These are phyloP conservation scores for Ariolimax columbianus DNA, from an alignment of 2,888 invertebrate species.

Conservation along the genomic window DNA sequence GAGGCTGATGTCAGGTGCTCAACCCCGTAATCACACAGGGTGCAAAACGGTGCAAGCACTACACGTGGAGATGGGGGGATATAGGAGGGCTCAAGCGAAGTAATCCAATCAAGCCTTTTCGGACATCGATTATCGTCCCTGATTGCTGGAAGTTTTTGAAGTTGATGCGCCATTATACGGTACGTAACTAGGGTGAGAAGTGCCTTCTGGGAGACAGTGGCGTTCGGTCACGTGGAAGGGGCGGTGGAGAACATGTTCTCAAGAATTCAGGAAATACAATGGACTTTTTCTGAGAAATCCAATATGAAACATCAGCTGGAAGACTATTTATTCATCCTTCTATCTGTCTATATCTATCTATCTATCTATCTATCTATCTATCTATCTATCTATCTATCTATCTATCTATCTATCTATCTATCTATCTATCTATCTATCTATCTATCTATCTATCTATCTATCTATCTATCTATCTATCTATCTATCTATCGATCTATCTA, in stretches of 20 bases:
- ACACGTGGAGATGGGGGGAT: not conserved
- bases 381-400: not conserved
- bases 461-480: no score
- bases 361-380: not conserved
- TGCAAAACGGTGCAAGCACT: constrained; percentile 38
- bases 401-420: not conserved
- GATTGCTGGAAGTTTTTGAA: constrained; percentile 39
- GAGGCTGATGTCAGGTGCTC: constrained; percentile 43
- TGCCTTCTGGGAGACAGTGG: constrained; percentile 3
- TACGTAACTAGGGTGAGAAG: constrained; percentile 32
- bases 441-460: not conserved
- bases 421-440: not conserved
- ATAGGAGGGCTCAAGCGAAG: constrained; percentile 20
- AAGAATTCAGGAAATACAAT: not conserved
- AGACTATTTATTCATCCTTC: not conserved
- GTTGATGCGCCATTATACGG: constrained; percentile 38
- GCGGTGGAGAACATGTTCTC: not conserved
- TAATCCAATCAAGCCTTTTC: constrained; percentile 46
- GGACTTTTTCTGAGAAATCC: not conserved
- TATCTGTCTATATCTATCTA: not conserved
- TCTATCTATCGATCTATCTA: no score
- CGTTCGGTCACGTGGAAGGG: not conserved
- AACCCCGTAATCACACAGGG: constrained; percentile 34
- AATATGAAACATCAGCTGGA: not conserved
- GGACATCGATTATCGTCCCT: constrained; percentile 44